phyloP scores from a whole-genome alignment of 2,113 vertebrate species.

The Daphoenositta chrysoptera region DNA sequence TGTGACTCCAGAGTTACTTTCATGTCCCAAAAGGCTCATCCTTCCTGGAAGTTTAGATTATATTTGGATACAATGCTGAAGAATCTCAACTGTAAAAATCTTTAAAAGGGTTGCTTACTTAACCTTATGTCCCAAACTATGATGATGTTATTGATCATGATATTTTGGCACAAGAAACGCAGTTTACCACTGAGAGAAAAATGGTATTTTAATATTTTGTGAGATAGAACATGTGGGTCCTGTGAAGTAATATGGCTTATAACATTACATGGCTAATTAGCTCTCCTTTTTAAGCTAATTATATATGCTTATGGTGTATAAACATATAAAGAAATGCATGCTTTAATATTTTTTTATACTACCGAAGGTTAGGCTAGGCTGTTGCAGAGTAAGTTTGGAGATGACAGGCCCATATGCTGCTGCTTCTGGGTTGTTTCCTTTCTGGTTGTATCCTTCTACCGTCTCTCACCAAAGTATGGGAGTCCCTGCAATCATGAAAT shows the following conservation, averaged over 20 bases:
- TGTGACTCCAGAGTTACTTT: neutral
- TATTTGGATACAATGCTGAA: neutral
- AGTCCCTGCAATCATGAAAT: neutral
- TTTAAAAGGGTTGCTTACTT: neutral
- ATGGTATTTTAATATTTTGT: neutral
- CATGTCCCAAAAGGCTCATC: neutral
- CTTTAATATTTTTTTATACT: constrained; percentile 3
- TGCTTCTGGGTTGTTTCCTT: constrained; percentile 55
- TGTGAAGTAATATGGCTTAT: neutral
- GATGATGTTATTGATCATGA: neutral
- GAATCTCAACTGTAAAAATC: neutral
- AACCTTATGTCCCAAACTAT: neutral
- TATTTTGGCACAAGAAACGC: neutral
- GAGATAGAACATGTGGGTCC: neutral
- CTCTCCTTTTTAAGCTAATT: neutral
- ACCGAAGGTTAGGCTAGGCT: constrained; percentile 19
- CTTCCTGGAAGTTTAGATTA: neutral
- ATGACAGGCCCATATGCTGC: constrained; percentile 59
- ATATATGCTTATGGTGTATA: neutral
- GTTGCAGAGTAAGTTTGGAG: neutral
- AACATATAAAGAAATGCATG: constrained; percentile 38
- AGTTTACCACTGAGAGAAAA: neutral
- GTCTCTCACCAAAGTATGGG: constrained; percentile 35
- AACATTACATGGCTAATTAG: constrained; percentile 15
- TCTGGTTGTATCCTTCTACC: neutral